Percentiles rank a stretch among this genome's conserved stretches.
Evolutionary conservation across 2,113 vertebrate genomes (phyloP).

Genomic region (Xenopus tropicalis): DNA sequence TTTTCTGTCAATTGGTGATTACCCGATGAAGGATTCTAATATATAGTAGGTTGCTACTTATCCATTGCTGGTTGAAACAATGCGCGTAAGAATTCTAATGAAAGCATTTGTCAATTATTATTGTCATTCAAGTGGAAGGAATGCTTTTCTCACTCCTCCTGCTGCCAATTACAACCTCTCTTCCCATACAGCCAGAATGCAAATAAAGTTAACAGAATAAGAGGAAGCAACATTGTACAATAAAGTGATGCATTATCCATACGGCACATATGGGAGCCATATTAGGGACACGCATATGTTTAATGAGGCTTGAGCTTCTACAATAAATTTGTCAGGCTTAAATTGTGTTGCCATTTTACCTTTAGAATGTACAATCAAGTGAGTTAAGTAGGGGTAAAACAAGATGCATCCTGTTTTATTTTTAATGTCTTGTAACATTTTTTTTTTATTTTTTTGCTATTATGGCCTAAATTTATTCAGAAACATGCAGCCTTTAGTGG

Average conservation of each 20-base stretch:
- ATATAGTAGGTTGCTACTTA: constrained; percentile 26
- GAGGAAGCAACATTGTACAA: constrained; percentile 23
- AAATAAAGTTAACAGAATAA: constrained; percentile 37
- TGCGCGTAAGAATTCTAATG: constrained; percentile 31
- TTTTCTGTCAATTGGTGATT: too few species aligned
- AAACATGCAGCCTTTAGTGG: too few species aligned
- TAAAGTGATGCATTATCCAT: constrained; percentile 34
- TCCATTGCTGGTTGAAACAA: constrained; percentile 28
- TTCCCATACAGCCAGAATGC: constrained; percentile 24
- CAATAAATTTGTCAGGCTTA: constrained; percentile 28
- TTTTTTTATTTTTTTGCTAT: too few species aligned
- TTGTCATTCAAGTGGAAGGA: constrained; percentile 41
- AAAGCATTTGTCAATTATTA: constrained; percentile 41
- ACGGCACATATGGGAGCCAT: constrained; percentile 30
- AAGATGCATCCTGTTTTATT: constrained; percentile 15
- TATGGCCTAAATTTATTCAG: too few species aligned
- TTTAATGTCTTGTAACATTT: constrained; percentile 30
- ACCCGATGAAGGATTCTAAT: constrained; percentile 24
- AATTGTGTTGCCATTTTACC: constrained; percentile 27
- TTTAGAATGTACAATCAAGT: constrained; percentile 8
- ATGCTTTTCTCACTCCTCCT: constrained; percentile 28
- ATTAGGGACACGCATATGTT: constrained; percentile 16
- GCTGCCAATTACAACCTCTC: constrained; percentile 26
- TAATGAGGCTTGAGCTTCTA: constrained; percentile 32
- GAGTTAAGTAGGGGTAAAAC: constrained; percentile 4